Evolutionary conservation across 2,888 invertebrate genomes (phyloP).

Genomic region (Oligia strigilis): DNA sequence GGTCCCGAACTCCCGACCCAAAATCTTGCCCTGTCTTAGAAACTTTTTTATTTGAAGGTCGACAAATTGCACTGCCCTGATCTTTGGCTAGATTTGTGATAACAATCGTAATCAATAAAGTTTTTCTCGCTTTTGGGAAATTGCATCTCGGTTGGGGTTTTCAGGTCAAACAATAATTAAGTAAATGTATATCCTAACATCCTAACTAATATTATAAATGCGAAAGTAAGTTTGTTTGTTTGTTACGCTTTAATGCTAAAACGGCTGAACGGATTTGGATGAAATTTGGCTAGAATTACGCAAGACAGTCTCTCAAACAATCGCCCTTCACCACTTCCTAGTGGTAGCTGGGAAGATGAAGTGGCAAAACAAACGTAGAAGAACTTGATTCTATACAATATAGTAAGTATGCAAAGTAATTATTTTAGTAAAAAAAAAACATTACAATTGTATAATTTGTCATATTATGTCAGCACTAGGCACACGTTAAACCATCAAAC

Average conservation of each 20-base stretch:
- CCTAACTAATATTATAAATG: background rate
- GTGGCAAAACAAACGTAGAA: too few relatives aligned
- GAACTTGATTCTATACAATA: background rate
- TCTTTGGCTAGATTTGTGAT: conserved; percentile 29
- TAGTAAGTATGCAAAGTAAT: background rate
- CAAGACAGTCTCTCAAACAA: background rate
- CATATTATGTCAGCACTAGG: background rate
- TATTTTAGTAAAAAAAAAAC: background rate
- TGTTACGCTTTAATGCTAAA: background rate
- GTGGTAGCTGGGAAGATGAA: background rate
- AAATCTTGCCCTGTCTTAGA: conserved; percentile 15
- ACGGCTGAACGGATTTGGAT: background rate
- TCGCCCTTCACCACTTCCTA: background rate
- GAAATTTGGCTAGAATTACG: background rate
- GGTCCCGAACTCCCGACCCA: conserved; percentile 12
- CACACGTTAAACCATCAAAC: too few relatives aligned
- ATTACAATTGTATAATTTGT: background rate
- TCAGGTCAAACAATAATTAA: conserved; percentile 4
- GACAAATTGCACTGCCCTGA: conserved; percentile 34
- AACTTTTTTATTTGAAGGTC: conserved; percentile 63
- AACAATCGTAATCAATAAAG: conserved; percentile 45
- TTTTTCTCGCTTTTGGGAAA: conserved; percentile 29
- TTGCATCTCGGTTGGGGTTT: conserved; percentile 25
- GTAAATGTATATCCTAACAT: background rate
- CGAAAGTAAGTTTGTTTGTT: background rate